Percentiles rank a stretch among this genome's conserved stretches.
These are phyloP conservation scores for Percopsis omiscomaycus DNA, from an alignment of 2,797 vertebrate genomes.

Conservation along the genomic window DNA sequence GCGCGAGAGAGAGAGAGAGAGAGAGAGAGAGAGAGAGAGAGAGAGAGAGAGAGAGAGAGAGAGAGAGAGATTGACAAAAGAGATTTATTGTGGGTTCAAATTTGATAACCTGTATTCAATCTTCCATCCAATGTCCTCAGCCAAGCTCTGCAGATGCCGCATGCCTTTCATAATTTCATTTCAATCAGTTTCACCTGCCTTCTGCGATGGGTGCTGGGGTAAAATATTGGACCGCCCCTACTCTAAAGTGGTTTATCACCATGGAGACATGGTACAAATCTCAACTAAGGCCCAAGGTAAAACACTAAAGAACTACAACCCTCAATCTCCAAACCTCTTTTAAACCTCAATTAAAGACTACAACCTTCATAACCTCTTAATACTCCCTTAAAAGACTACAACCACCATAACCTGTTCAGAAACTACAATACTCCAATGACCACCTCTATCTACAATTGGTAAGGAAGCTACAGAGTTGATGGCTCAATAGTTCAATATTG, in stretches of 20 bases:
- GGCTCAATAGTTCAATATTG: too few species aligned
- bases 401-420: too few species aligned
- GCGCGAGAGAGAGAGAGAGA: too few species aligned
- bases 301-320: neutral
- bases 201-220: conserved; percentile 58
- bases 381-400: too few species aligned
- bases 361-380: too few species aligned
- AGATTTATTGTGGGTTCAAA: conserved; percentile 74
- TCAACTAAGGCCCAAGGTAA: conserved; percentile 35
- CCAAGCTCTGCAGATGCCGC: conserved; percentile 59
- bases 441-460: too few species aligned
- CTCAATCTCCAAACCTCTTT: too few species aligned
- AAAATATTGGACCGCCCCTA: conserved; percentile 53
- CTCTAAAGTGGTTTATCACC: conserved; percentile 62
- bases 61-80: conserved; percentile 68
- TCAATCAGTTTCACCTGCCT: conserved; percentile 74
- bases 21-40: neutral
- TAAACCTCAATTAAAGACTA: too few species aligned
- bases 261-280: conserved; percentile 51
- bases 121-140: conserved; percentile 56
- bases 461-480: too few species aligned
- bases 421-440: too few species aligned
- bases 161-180: conserved; percentile 72
- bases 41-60: conserved; percentile 37
- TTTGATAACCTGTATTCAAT: conserved; percentile 75